Percentiles rank a stretch among this genome's conserved stretches.
Conservation (phyloP, 2,797 vertebrate genomes). For the Alfaro cultratus region DNA sequence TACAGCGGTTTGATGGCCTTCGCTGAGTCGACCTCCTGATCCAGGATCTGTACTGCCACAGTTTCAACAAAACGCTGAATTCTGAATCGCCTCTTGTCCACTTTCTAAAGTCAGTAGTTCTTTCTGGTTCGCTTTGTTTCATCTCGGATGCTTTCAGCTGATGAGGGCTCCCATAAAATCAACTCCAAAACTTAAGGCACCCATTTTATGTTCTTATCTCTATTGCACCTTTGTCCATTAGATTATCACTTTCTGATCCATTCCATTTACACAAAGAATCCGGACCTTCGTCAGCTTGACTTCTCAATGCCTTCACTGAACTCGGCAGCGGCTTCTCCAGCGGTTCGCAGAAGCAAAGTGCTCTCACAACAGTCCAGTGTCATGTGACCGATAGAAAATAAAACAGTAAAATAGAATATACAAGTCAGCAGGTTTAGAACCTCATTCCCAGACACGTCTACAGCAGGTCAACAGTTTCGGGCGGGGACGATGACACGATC, state of each 20-base stretch:
- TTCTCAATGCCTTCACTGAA: conserved; percentile 27
- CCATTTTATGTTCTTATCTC: conserved; percentile 56
- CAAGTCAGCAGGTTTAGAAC: conserved; percentile 44
- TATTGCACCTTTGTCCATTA: conserved; percentile 45
- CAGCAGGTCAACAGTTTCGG: conserved; percentile 55
- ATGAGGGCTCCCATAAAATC: conserved; percentile 37
- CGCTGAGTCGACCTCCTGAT: conserved; percentile 38
- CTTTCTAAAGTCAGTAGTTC: conserved; percentile 35
- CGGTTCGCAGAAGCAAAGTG: conserved; percentile 54
- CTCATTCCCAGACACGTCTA: conserved; percentile 55
- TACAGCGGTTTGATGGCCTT: conserved; percentile 50
- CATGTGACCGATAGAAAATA: conserved; percentile 58
- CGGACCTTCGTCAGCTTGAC: conserved; percentile 31
- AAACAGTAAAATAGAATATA: conserved; percentile 55
- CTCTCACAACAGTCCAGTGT: conserved; percentile 75
- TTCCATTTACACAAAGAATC: conserved; percentile 32
- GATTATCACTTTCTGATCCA: conserved; percentile 26
- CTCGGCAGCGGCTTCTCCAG: conserved; percentile 24
- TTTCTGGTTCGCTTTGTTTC: conserved; percentile 29
- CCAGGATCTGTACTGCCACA: conserved; percentile 32
- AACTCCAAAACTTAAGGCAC: conserved; percentile 73
- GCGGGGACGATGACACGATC: conserved; percentile 56
- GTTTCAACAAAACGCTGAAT: conserved; percentile 15
- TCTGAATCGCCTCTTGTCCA: conserved; percentile 17
- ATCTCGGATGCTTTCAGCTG: conserved; percentile 41